Evolutionary conservation across 2,797 vertebrate species (phyloP).

Genomic region (Danio albolineatus): DNA sequence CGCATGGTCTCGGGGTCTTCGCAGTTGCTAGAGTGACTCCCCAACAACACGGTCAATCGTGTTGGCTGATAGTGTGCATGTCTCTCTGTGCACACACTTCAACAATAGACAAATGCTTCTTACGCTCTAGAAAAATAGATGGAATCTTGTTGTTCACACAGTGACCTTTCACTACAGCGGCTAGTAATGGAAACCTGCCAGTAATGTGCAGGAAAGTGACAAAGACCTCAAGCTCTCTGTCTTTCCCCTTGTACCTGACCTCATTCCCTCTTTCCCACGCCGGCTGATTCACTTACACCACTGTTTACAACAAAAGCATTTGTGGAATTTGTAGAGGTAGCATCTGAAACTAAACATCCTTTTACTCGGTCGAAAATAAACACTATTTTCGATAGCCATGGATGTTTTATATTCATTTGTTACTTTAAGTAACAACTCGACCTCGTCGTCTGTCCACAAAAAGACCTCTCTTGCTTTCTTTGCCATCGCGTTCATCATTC

Average conservation of each 20-base stretch:
- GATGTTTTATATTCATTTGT: no score
- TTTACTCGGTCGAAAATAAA: no score
- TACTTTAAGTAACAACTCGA: no score
- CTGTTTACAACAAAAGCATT: neutral
- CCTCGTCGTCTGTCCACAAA: no score
- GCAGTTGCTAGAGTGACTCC: constrained; percentile 77
- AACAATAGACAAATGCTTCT: constrained; percentile 58
- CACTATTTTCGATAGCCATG: no score
- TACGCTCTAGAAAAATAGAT: constrained; percentile 24
- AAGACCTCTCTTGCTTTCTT: no score
- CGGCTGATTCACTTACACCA: neutral
- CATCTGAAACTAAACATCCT: no score
- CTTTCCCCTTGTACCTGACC: constrained; percentile 27
- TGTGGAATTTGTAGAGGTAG: neutral
- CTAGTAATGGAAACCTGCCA: constrained; percentile 47
- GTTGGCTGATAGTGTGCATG: constrained; percentile 64
- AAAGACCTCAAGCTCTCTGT: constrained; percentile 30
- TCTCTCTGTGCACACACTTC: constrained; percentile 49
- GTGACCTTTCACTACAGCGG: constrained; percentile 36
- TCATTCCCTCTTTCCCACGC: constrained; percentile 43
- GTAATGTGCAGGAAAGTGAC: constrained; percentile 38
- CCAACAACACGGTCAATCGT: constrained; percentile 69
- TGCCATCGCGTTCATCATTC: no score
- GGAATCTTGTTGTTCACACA: constrained; percentile 34
- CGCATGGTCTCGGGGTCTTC: constrained; percentile 61